phyloP scores from a whole-genome alignment of 2,797 vertebrate species.

The Tokudaia muenninki region DNA sequence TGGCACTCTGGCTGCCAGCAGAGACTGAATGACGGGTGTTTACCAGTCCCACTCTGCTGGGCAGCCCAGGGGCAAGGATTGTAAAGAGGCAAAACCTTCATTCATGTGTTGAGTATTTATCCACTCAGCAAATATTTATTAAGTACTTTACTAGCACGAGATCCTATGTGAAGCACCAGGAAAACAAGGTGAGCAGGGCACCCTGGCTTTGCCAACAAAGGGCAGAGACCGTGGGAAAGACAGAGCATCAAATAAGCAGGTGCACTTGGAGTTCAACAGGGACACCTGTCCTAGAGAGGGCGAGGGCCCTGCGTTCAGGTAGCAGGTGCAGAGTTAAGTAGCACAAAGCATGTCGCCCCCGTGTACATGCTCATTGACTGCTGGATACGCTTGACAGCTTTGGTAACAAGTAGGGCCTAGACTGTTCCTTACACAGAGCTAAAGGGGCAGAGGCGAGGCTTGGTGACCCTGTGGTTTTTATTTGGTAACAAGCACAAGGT shows the following conservation, averaged over 20 bases:
- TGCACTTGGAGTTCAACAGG: neutral
- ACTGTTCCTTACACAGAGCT: neutral
- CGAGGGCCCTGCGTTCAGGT: neutral
- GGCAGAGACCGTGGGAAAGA: conserved; percentile 65
- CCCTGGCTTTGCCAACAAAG: neutral
- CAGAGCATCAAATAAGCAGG: conserved; percentile 1
- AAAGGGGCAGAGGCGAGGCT: neutral
- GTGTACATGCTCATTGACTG: neutral
- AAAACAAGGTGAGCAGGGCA: conserved; percentile 41
- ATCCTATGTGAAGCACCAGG: conserved; percentile 40
- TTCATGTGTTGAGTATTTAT: conserved; percentile 72
- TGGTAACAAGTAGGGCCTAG: neutral
- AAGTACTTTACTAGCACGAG: conserved; percentile 62
- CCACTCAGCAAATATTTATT: conserved; percentile 79
- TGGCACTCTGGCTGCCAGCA: neutral
- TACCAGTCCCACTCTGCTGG: conserved; percentile 17
- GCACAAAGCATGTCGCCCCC: neutral
- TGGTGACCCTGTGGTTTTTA: neutral
- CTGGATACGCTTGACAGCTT: neutral
- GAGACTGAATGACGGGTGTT: neutral
- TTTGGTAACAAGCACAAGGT: neutral
- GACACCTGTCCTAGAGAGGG: neutral
- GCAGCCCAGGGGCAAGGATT: conserved; percentile 4
- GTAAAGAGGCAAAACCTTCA: conserved; percentile 54
- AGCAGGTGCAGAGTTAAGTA: neutral